These are phyloP conservation scores for Drosophila melanogaster DNA, from an alignment of 1,140 invertebrate genomes.

Conservation along the genomic window Release_6_plus_ISO1_MT NC_004354.4:3666501-3667000, in stretches of 20 bases:
- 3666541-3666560: constrained; percentile 9
- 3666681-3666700: constrained; percentile 71
- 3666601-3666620: background rate
- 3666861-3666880: background rate
- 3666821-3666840: background rate
- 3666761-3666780: no score
- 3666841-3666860: background rate
- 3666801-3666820: background rate
- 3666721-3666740: constrained; percentile 25
- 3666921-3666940: background rate
- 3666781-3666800: background rate
- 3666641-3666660: constrained; percentile 64
- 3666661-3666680: constrained; percentile 63
- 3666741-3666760: constrained; percentile 1
- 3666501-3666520: constrained; percentile 21
- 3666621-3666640: constrained; percentile 14
- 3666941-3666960: background rate
- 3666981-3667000: no score
- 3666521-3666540: constrained; percentile 48
- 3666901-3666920: constrained; percentile 1
- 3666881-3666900: background rate
- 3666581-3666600: constrained; percentile 2
- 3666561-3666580: constrained; percentile 4
- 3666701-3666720: constrained; percentile 57
- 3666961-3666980: background rate